These are phyloP conservation scores for Rhamphomyia laevipes DNA, from an alignment of 2,888 invertebrate genomes.

Conservation along the genomic window DNA sequence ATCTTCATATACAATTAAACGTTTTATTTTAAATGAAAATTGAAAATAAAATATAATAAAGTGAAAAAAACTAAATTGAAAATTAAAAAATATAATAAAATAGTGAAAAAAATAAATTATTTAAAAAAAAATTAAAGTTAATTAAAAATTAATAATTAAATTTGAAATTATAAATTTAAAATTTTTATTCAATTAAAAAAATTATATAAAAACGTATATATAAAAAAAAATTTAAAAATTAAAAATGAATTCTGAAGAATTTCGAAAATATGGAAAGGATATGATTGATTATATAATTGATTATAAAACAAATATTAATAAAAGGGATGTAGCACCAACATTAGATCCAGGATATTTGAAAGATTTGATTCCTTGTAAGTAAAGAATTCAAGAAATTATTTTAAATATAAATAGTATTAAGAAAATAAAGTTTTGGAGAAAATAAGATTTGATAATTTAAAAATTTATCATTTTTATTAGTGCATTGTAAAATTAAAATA, in stretches of 20 bases:
- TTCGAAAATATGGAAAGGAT: conserved; percentile 61
- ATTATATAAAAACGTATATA: neutral
- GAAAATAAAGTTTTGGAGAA: no score
- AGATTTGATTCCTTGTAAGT: conserved; percentile 47
- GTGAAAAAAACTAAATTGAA: no score
- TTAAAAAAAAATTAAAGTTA: conserved; percentile 4
- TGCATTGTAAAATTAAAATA: no score
- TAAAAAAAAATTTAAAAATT: conserved; percentile 3
- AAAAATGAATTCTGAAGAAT: conserved; percentile 64
- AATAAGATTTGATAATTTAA: no score
- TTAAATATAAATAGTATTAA: neutral
- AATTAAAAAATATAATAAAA: conserved; percentile 8
- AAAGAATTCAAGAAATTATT: neutral
- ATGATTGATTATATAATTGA: conserved; percentile 77
- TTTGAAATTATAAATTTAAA: neutral
- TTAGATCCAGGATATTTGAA: conserved; percentile 69
- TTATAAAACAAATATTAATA: conserved; percentile 55
- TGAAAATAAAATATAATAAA: no score
- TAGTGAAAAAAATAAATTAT: neutral
- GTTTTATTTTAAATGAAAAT: no score
- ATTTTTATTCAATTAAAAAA: neutral
- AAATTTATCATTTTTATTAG: no score
- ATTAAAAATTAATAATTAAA: neutral
- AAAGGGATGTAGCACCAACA: conserved; percentile 60
- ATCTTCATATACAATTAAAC: no score